Conservation (phyloP, 2,113 vertebrate genomes). For the Noctilio leporinus region DNA sequence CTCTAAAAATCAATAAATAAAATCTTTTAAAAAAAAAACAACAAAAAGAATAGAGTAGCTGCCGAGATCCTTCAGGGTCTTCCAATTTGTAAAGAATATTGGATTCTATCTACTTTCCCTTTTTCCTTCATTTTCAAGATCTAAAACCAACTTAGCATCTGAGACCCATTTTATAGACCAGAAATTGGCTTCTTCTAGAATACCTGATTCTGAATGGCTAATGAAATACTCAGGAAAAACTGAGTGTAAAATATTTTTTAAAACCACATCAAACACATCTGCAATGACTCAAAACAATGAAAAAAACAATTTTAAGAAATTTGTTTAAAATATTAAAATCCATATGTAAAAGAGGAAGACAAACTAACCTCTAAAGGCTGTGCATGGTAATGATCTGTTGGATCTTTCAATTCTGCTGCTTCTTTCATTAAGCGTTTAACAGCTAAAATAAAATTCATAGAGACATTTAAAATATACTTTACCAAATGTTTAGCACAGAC, state of each 20-base stretch:
- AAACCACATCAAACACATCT: not conserved
- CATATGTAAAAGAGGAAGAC: not conserved
- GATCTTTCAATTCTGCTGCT: conserved; percentile 94
- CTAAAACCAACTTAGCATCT: not conserved
- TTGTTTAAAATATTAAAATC: not conserved
- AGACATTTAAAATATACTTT: conserved; percentile 52
- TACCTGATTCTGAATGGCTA: not conserved
- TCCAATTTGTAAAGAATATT: not conserved
- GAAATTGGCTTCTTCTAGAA: not conserved
- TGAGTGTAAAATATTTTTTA: not conserved
- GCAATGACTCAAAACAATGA: not conserved
- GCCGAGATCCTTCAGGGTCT: not conserved
- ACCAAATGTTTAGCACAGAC: not conserved
- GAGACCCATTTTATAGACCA: not conserved
- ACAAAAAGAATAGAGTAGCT: too few species aligned
- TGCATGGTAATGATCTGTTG: conserved; percentile 98
- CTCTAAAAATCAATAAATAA: too few species aligned
- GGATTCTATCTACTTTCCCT: not conserved
- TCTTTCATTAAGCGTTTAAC: conserved; percentile 99
- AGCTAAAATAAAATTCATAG: conserved; percentile 80
- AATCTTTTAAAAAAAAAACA: too few species aligned
- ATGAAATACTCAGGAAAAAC: not conserved
- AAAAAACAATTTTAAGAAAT: conserved; percentile 25
- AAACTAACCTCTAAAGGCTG: conserved; percentile 94
- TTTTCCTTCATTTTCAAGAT: not conserved